phyloP scores from a whole-genome alignment of 2,113 vertebrate genomes.

The Charina bottae region DNA sequence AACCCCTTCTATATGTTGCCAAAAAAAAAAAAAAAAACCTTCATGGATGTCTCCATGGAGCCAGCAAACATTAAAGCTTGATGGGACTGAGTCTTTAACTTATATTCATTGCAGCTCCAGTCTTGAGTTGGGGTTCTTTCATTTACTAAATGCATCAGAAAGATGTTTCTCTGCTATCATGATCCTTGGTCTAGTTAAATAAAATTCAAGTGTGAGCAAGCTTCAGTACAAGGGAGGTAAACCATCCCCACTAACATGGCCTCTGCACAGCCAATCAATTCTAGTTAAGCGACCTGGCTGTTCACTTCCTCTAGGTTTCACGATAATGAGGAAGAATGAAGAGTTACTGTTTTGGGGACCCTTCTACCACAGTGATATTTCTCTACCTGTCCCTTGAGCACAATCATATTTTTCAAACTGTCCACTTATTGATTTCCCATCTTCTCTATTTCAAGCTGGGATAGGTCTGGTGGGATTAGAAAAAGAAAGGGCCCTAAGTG shows the following conservation, averaged over 20 bases:
- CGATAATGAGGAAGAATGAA: slow-evolving; percentile 25
- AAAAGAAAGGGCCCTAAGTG: slow-evolving; percentile 9
- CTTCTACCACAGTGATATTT: background rate
- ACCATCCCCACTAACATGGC: background rate
- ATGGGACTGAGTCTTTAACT: background rate
- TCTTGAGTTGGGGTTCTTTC: background rate
- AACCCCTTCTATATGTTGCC: background rate
- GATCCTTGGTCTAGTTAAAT: background rate
- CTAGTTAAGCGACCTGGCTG: background rate
- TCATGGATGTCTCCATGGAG: background rate
- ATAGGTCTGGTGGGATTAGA: slow-evolving; percentile 5
- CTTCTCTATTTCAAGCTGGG: slow-evolving; percentile 7
- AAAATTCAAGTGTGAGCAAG: background rate
- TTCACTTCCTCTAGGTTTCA: background rate
- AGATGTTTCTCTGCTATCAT: too few species aligned
- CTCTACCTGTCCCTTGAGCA: background rate
- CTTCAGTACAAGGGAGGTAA: background rate
- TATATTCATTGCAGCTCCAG: background rate
- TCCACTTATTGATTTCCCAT: slow-evolving; percentile 31
- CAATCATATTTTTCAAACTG: slow-evolving; percentile 37
- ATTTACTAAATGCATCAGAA: background rate
- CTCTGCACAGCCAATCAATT: slow-evolving; percentile 2
- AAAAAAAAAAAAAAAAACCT: background rate
- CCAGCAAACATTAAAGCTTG: background rate
- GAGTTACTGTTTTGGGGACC: background rate